Evolutionary conservation across 2,888 invertebrate genomes (phyloP).

Genomic region (Eupithecia centaureata): DNA sequence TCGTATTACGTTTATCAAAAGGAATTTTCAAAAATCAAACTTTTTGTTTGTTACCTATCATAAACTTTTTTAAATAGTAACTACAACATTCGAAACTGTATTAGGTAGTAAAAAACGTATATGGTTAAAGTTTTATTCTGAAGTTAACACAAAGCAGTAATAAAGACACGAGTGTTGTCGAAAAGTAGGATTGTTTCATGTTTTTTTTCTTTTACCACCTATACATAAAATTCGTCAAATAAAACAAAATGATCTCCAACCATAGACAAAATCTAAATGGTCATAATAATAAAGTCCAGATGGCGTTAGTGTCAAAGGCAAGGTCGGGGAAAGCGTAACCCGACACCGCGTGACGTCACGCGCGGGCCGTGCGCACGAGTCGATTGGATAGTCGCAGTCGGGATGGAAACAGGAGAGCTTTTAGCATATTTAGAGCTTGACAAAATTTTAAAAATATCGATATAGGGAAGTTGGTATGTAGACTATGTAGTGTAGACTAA

Average conservation of each 20-base stretch:
- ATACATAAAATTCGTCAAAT: not conserved
- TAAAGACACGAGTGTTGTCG: not conserved
- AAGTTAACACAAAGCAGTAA: not conserved
- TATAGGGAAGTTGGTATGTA: not conserved
- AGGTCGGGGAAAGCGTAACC: slow-evolving; percentile 72
- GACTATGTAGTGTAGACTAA: too few species aligned
- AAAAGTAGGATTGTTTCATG: not conserved
- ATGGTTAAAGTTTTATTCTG: not conserved
- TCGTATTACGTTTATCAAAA: too few species aligned
- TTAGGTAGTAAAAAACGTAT: not conserved
- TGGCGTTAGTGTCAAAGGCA: slow-evolving; percentile 58
- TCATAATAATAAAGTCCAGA: slow-evolving; percentile 14
- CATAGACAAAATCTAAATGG: not conserved
- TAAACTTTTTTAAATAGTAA: too few species aligned
- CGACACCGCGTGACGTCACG: slow-evolving; percentile 78
- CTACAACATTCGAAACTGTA: not conserved
- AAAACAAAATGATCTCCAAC: not conserved
- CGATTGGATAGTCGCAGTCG: slow-evolving; percentile 56
- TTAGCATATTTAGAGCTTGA: not conserved
- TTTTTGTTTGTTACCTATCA: too few species aligned
- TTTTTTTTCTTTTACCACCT: not conserved
- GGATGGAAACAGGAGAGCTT: slow-evolving; percentile 46
- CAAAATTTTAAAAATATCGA: too few species aligned
- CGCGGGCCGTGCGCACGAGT: slow-evolving; percentile 78
- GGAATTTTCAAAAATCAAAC: too few species aligned